Percentiles rank a stretch among this genome's conserved stretches.
Evolutionary conservation across 64 coral and sea anemone species (phyloP).

Genomic region (Montipora cactus): DNA sequence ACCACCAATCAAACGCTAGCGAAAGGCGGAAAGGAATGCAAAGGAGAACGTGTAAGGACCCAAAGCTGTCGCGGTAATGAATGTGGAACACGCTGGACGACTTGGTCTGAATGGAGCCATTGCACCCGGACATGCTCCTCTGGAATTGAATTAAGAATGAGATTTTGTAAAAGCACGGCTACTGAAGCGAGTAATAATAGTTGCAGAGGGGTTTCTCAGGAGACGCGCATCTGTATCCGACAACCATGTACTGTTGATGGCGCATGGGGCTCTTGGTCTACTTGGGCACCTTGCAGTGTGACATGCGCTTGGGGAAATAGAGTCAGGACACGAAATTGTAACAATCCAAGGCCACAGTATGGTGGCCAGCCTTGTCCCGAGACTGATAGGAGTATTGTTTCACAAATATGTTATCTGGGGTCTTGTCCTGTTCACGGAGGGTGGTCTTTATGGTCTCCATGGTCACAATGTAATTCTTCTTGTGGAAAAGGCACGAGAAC

Average conservation of each 20-base stretch:
- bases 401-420: constrained; percentile 77
- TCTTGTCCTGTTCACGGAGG: constrained; percentile 77
- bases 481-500: constrained; percentile 60
- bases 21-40: constrained; percentile 49
- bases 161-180: constrained; percentile 49
- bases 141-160: constrained; percentile 62
- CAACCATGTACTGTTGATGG: constrained; percentile 17
- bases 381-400: constrained; percentile 38
- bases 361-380: constrained; percentile 25
- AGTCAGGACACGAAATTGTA: constrained; percentile 37
- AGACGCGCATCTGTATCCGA: constrained; percentile 44
- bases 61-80: constrained; percentile 50
- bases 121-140: constrained; percentile 71
- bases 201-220: constrained; percentile 55
- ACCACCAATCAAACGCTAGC: constrained; percentile 48
- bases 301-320: constrained; percentile 55
- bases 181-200: background rate
- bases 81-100: constrained; percentile 53
- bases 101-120: constrained; percentile 70
- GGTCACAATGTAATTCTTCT: constrained; percentile 66
- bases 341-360: constrained; percentile 39
- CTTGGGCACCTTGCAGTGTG: constrained; percentile 61
- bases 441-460: constrained; percentile 75
- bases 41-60: constrained; percentile 40
- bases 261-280: constrained; percentile 51